Conservation (phyloP, 2,888 invertebrate genomes). For the Deilephila porcellus region DNA sequence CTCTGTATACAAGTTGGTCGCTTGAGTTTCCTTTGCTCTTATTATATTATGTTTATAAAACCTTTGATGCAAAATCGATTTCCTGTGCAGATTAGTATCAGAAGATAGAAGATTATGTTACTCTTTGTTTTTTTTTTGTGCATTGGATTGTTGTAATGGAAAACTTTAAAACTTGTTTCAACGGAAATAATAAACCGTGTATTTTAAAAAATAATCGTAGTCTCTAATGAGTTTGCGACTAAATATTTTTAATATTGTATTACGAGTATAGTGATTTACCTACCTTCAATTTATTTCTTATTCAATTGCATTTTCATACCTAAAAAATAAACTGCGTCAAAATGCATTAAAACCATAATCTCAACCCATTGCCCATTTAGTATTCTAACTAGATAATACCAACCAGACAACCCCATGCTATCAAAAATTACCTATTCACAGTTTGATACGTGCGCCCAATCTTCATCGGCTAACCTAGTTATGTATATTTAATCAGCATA, state of each 20-base stretch:
- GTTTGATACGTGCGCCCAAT: neutral
- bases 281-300: too few species aligned
- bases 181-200: too few species aligned
- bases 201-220: too few species aligned
- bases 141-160: too few species aligned
- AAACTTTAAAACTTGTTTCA: too few species aligned
- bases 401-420: neutral
- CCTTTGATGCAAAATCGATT: neutral
- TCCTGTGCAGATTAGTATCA: neutral
- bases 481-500: constrained; percentile 23
- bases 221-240: too few species aligned
- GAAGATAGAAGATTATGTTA: too few species aligned
- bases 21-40: neutral
- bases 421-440: neutral
- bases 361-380: neutral
- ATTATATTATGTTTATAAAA: neutral
- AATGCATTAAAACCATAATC: neutral
- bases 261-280: too few species aligned
- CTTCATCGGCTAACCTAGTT: constrained; percentile 10
- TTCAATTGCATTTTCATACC: too few species aligned
- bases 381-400: neutral
- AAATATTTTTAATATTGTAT: too few species aligned
- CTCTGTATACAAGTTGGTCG: neutral
- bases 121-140: too few species aligned
- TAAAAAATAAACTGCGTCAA: too few species aligned